Conservation (phyloP, 2,797 vertebrate genomes). For the Picus viridis region DNA sequence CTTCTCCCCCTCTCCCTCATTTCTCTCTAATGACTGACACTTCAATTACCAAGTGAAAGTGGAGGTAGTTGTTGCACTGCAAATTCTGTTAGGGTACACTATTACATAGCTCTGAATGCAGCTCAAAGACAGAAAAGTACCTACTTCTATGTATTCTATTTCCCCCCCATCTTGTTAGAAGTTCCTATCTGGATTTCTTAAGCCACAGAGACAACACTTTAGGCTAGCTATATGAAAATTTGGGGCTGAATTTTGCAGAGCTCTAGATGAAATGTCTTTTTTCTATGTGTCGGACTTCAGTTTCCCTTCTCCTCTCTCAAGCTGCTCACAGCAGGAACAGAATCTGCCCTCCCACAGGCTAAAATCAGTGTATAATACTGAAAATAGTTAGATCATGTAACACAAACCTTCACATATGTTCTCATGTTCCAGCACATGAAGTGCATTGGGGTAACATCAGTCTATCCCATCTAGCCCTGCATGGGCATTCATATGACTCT, state of each 20-base stretch:
- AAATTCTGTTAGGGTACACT: background rate
- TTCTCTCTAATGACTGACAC: background rate
- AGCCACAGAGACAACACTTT: background rate
- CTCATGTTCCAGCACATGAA: background rate
- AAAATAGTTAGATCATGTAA: background rate
- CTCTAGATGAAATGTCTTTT: background rate
- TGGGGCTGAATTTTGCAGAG: background rate
- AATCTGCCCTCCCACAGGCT: background rate
- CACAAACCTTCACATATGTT: background rate
- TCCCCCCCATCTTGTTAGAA: background rate
- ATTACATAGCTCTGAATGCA: background rate
- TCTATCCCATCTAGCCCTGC: background rate
- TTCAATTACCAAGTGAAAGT: background rate
- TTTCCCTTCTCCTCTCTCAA: background rate
- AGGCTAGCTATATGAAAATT: background rate
- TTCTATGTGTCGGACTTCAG: background rate
- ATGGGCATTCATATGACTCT: background rate
- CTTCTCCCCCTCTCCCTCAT: background rate
- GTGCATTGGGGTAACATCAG: background rate
- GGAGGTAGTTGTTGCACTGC: background rate
- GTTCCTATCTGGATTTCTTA: background rate
- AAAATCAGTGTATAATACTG: background rate
- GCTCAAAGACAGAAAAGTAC: background rate
- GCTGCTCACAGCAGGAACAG: background rate
- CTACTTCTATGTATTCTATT: background rate